phyloP scores from a whole-genome alignment of 1,140 invertebrate genomes.

The Octopus sinensis region DNA sequence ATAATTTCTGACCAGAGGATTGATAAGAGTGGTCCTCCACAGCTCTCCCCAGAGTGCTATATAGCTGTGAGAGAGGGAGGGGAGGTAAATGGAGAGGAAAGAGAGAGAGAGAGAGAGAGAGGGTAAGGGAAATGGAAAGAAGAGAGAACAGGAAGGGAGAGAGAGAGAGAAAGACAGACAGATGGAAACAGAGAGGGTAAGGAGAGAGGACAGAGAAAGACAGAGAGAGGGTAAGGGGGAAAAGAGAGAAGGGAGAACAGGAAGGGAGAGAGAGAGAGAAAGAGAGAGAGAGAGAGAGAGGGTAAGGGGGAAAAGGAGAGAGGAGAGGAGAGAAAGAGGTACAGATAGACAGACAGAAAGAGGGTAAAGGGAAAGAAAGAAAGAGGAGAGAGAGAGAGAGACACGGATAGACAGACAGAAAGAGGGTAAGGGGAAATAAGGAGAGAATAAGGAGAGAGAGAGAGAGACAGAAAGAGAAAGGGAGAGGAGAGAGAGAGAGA shows the following conservation, averaged over 20 bases:
- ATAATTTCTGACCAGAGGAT: too few species aligned
- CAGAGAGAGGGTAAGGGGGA: too few species aligned
- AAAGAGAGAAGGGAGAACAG: neutral
- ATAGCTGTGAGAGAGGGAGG: too few species aligned
- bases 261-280: constrained; percentile 4
- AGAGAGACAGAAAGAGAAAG: neutral
- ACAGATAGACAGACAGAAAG: constrained; percentile 13
- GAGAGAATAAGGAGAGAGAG: neutral
- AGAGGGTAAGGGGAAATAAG: neutral
- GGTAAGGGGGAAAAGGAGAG: neutral
- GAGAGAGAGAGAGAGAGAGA: neutral
- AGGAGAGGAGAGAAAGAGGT: constrained; percentile 14
- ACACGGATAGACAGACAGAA: neutral
- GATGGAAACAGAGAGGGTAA: constrained; percentile 10
- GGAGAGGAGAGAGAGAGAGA: constrained; percentile 4
- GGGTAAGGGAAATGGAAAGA: neutral
- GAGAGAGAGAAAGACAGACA: neutral
- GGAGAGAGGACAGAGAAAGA: neutral
- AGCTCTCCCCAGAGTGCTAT: too few species aligned
- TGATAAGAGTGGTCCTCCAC: too few species aligned
- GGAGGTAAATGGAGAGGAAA: neutral
- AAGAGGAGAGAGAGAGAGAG: neutral
- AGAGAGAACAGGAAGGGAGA: neutral
- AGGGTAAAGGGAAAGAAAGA: constrained; percentile 7
- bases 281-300: constrained; percentile 13